Evolutionary conservation across 2,113 vertebrate species (phyloP).

Genomic region (Ciconia boyciana): DNA sequence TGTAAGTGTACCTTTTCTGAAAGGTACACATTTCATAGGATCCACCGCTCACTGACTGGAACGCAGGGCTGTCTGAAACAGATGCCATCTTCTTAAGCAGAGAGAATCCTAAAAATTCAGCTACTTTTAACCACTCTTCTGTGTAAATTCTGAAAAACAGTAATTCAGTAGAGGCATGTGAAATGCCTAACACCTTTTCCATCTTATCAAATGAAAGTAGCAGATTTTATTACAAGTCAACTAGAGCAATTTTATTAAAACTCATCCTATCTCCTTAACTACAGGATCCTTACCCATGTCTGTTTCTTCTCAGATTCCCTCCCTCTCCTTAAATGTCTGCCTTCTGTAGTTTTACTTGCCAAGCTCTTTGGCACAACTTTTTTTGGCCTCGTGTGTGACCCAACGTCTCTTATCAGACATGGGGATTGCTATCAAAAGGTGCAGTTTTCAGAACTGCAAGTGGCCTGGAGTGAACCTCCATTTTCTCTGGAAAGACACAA

Average conservation of each 20-base stretch:
- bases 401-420: neutral
- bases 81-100: constrained; percentile 57
- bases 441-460: neutral
- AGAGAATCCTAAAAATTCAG: constrained; percentile 66
- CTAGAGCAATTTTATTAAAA: neutral
- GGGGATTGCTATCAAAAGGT: neutral
- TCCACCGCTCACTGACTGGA: constrained; percentile 66
- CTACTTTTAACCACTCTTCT: constrained; percentile 57
- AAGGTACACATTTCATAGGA: constrained; percentile 55
- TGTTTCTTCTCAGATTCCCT: neutral
- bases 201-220: neutral
- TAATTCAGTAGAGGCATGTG: neutral
- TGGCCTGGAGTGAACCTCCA: neutral
- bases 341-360: neutral
- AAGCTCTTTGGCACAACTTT: neutral
- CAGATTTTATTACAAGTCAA: neutral
- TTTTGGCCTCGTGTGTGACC: neutral
- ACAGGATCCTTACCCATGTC: neutral
- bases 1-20: constrained; percentile 56
- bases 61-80: constrained; percentile 55
- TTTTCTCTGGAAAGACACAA: neutral
- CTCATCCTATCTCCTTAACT: neutral
- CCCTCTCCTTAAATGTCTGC: neutral
- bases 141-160: constrained; percentile 66
- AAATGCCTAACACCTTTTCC: neutral